phyloP scores from a whole-genome alignment of 2,888 invertebrate genomes.

The Cantharis nigra region DNA sequence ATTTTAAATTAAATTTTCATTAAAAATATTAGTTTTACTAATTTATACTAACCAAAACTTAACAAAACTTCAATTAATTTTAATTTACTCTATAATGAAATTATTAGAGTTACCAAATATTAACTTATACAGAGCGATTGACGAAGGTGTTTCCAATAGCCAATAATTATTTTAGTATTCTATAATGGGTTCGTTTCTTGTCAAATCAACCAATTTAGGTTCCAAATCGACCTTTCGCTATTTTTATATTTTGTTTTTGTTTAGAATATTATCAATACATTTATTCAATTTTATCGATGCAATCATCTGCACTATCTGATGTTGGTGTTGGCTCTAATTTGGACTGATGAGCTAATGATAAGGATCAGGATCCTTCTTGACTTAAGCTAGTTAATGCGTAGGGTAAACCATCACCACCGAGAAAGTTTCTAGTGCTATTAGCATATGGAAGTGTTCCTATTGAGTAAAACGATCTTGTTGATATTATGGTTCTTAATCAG shows the following conservation, averaged over 20 bases:
- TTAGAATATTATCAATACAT: background rate
- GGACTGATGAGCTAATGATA: background rate
- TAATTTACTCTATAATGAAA: background rate
- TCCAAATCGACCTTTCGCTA: background rate
- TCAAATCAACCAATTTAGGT: background rate
- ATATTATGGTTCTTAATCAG: too few relatives aligned
- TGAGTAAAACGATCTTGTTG: too few relatives aligned
- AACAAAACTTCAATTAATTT: background rate
- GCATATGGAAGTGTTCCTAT: too few relatives aligned
- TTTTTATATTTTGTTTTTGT: background rate
- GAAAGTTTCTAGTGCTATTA: background rate
- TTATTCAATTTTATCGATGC: background rate
- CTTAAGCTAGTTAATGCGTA: background rate
- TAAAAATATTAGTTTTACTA: background rate
- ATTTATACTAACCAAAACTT: background rate
- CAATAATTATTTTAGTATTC: background rate
- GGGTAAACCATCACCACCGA: background rate
- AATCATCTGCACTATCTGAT: background rate
- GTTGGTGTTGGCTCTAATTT: background rate
- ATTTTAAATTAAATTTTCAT: conserved; percentile 8
- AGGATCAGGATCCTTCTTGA: too few relatives aligned
- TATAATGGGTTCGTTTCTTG: background rate
- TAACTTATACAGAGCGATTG: background rate
- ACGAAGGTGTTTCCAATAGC: background rate
- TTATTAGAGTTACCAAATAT: background rate